Conservation (phyloP, 2,797 vertebrate species). For the Ptychadena robeensis region DNA sequence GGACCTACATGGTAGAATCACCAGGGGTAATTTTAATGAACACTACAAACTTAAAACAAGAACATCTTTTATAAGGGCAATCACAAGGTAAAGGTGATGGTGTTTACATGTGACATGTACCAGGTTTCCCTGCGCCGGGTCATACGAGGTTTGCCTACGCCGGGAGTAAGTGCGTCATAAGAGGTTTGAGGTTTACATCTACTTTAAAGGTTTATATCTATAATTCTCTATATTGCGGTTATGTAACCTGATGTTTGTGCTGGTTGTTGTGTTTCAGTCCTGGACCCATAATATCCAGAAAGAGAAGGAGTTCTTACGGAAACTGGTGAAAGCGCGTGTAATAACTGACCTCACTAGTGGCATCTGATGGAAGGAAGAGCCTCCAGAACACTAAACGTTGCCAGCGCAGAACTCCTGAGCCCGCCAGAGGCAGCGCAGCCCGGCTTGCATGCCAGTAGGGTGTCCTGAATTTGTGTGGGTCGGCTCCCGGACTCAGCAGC, state of each 20-base stretch:
- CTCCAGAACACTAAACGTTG: conserved; percentile 60
- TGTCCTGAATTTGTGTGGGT: conserved; percentile 8
- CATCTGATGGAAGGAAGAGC: conserved; percentile 79
- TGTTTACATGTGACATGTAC: too few relatives aligned
- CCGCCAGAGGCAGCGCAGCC: conserved; percentile 58
- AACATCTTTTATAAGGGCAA: too few relatives aligned
- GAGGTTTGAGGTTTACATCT: too few relatives aligned
- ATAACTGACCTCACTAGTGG: conserved; percentile 91
- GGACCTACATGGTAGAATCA: too few relatives aligned
- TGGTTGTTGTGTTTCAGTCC: conserved; percentile 76
- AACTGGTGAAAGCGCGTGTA: conserved; percentile 89
- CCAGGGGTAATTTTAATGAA: too few relatives aligned
- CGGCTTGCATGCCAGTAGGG: conserved; percentile 60
- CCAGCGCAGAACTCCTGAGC: conserved; percentile 46
- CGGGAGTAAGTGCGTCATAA: too few relatives aligned
- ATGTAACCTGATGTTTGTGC: neutral
- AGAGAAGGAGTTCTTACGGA: conserved; percentile 93
- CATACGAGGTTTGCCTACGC: too few relatives aligned
- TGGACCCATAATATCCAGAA: conserved; percentile 95
- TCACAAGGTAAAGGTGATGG: too few relatives aligned
- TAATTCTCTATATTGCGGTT: too few relatives aligned
- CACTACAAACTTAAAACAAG: too few relatives aligned
- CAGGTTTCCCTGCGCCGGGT: too few relatives aligned
- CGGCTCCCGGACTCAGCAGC: neutral
- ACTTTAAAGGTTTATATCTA: too few relatives aligned